These are phyloP conservation scores for Philopotamus ludificatus DNA, from an alignment of 1,140 invertebrate species.

Conservation along the genomic window DNA sequence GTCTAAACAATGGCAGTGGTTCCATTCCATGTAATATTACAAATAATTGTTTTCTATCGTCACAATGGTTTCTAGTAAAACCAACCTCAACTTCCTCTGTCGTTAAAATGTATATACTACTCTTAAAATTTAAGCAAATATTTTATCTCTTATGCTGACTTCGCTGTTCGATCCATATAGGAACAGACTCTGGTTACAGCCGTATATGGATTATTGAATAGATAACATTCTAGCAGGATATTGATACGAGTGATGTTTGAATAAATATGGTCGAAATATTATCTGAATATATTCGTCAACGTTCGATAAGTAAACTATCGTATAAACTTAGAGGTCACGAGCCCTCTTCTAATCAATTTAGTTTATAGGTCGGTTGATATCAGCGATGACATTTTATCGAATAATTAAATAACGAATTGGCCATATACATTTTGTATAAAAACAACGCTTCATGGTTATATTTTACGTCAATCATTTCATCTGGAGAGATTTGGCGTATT, in stretches of 20 bases:
- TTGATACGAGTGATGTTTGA: no score
- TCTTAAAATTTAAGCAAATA: no score
- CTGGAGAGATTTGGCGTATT: no score
- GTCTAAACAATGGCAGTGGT: background rate
- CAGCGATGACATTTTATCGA: background rate
- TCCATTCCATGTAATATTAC: background rate
- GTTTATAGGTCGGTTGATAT: background rate
- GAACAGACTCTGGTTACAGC: background rate
- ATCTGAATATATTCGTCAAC: background rate
- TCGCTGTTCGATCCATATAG: background rate
- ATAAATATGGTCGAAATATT: no score
- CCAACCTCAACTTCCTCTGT: background rate
- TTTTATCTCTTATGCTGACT: background rate
- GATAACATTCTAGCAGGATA: background rate
- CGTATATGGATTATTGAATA: background rate
- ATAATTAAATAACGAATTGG: no score
- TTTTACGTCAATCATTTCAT: no score
- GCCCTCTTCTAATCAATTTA: background rate
- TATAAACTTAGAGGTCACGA: conserved; percentile 3
- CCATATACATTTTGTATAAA: no score
- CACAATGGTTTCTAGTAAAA: background rate
- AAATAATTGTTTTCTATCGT: background rate
- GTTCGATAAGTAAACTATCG: background rate
- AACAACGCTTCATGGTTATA: no score
- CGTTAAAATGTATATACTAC: no score